These are phyloP conservation scores for Coregonus suidteri DNA, from an alignment of 2,797 vertebrate species.

Conservation along the genomic window DNA sequence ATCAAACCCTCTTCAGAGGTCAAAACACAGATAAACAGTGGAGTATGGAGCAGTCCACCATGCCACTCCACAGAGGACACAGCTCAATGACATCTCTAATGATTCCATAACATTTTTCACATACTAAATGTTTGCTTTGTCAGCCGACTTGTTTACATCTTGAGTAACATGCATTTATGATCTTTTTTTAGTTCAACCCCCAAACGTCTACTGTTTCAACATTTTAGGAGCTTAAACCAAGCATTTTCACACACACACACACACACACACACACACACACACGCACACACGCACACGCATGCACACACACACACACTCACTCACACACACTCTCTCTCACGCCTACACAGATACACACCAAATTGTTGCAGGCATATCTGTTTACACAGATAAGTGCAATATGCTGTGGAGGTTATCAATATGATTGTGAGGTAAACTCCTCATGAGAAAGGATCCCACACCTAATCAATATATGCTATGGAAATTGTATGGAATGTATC, in stretches of 20 bases:
- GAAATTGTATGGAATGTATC: conserved; percentile 47
- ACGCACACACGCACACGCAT: conserved; percentile 25
- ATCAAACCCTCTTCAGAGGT: conserved; percentile 29
- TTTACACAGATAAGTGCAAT: conserved; percentile 54
- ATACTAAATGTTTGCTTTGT: conserved; percentile 48
- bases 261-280: conserved; percentile 29
- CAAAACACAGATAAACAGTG: conserved; percentile 10
- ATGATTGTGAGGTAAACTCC: conserved; percentile 42
- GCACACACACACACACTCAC: conserved; percentile 1
- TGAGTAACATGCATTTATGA: conserved; percentile 69
- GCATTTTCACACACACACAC: not conserved
- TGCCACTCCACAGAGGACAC: conserved; percentile 56
- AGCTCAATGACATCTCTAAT: conserved; percentile 47
- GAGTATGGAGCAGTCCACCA: conserved; percentile 60
- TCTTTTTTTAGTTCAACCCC: conserved; percentile 59
- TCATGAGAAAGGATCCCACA: conserved; percentile 33
- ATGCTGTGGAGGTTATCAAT: conserved; percentile 48
- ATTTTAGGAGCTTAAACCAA: not conserved
- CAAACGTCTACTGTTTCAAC: conserved; percentile 1
- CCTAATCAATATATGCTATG: conserved; percentile 43
- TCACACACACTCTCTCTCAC: conserved; percentile 27
- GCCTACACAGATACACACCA: conserved; percentile 44
- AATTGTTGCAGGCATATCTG: conserved; percentile 39
- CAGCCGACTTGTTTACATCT: conserved; percentile 47
- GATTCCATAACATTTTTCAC: conserved; percentile 50